Evolutionary conservation across 2,888 invertebrate genomes (phyloP).

Genomic region (Amphipoea oculea): DNA sequence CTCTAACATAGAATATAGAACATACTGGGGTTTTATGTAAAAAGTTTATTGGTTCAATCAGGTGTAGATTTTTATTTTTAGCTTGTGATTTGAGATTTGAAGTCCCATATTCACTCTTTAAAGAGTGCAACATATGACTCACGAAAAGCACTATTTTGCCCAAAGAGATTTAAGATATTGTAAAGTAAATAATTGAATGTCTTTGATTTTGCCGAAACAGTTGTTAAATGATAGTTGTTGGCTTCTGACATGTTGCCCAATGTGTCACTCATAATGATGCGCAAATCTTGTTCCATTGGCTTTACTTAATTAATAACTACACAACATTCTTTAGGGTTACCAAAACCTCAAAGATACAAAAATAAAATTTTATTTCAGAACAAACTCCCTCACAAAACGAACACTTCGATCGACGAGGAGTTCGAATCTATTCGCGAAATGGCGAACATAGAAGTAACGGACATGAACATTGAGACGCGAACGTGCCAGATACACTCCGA

Average conservation of each 20-base stretch:
- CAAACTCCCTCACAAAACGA: conserved; percentile 80
- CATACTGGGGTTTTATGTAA: neutral
- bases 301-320: neutral
- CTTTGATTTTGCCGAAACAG: neutral
- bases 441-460: conserved; percentile 88
- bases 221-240: neutral
- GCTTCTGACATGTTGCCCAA: neutral
- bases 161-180: no score
- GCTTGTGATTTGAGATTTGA: no score
- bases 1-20: neutral
- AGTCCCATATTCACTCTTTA: neutral
- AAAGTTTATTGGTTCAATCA: neutral
- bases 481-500: conserved; percentile 91
- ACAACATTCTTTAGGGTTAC: neutral
- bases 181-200: no score
- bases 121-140: neutral
- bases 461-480: conserved; percentile 91
- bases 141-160: neutral
- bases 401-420: conserved; percentile 86
- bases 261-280: neutral
- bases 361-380: conserved; percentile 74
- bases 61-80: neutral
- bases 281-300: neutral
- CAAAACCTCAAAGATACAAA: neutral
- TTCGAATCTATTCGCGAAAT: conserved; percentile 89